phyloP scores from a whole-genome alignment of 2,113 vertebrate genomes.

The Channa maculata region DNA sequence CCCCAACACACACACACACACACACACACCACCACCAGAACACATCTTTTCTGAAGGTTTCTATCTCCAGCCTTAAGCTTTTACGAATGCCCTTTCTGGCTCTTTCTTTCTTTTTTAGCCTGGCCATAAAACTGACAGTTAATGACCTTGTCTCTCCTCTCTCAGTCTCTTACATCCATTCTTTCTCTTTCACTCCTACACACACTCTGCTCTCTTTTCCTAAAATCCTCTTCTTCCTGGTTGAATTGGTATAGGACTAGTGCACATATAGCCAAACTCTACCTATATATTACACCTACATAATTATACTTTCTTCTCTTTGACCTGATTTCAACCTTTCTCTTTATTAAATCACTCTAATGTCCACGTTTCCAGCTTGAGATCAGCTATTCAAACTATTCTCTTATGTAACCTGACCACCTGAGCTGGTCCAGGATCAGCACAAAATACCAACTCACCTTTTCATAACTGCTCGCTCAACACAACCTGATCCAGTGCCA shows the following conservation, averaged over 20 bases:
- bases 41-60: constrained; percentile 18
- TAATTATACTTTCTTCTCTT: constrained; percentile 7
- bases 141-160: constrained; percentile 46
- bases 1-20: background rate
- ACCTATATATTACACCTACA: background rate
- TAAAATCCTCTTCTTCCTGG: background rate
- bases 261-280: background rate
- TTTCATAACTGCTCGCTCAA: constrained; percentile 39
- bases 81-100: constrained; percentile 53
- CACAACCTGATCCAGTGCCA: constrained; percentile 66
- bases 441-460: constrained; percentile 45
- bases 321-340: background rate
- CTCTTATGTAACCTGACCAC: constrained; percentile 21
- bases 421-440: constrained; percentile 32
- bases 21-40: background rate
- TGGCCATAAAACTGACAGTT: constrained; percentile 54
- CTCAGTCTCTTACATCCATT: constrained; percentile 31
- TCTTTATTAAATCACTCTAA: background rate
- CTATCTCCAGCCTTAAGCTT: constrained; percentile 35
- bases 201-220: background rate
- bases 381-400: constrained; percentile 14
- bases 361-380: constrained; percentile 20
- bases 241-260: background rate
- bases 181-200: constrained; percentile 41
- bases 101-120: constrained; percentile 43